These are phyloP conservation scores for Odobenus rosmarus DNA, from an alignment of 2,113 vertebrate species.

Conservation along the genomic window DNA sequence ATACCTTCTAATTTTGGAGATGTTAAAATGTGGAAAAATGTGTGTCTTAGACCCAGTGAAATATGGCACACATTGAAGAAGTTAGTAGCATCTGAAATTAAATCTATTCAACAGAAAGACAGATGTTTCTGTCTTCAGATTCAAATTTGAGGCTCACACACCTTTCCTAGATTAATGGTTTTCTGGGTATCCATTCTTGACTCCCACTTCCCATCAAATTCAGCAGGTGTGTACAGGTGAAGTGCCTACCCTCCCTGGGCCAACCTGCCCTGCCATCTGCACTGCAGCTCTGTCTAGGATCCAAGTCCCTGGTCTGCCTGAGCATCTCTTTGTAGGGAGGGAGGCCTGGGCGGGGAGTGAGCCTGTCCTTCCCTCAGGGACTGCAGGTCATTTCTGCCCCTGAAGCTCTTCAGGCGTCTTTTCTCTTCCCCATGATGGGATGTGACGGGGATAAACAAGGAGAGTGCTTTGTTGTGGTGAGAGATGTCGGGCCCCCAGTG, in stretches of 20 bases:
- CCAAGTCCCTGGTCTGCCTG: neutral
- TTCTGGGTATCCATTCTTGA: neutral
- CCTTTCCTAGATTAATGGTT: neutral
- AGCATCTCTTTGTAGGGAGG: neutral
- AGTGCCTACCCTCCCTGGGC: neutral
- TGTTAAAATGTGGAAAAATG: constrained; percentile 10
- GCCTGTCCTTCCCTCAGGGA: neutral
- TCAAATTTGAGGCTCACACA: neutral
- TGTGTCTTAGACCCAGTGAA: neutral
- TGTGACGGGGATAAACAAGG: constrained; percentile 41
- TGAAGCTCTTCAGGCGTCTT: neutral
- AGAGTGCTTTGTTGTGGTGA: neutral
- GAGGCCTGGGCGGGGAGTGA: neutral
- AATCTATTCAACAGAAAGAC: neutral
- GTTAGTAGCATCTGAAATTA: neutral
- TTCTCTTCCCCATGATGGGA: neutral
- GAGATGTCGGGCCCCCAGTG: neutral
- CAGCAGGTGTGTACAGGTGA: neutral
- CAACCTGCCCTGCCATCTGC: no score
- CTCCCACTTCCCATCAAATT: neutral
- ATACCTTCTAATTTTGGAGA: constrained; percentile 4
- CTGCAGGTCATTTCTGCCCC: neutral
- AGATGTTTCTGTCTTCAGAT: constrained; percentile 26
- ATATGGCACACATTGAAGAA: neutral
- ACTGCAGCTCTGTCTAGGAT: no score